These are phyloP conservation scores for Sinocyclocheilus grahami DNA, from an alignment of 2,113 vertebrate species.

Conservation along the genomic window DNA sequence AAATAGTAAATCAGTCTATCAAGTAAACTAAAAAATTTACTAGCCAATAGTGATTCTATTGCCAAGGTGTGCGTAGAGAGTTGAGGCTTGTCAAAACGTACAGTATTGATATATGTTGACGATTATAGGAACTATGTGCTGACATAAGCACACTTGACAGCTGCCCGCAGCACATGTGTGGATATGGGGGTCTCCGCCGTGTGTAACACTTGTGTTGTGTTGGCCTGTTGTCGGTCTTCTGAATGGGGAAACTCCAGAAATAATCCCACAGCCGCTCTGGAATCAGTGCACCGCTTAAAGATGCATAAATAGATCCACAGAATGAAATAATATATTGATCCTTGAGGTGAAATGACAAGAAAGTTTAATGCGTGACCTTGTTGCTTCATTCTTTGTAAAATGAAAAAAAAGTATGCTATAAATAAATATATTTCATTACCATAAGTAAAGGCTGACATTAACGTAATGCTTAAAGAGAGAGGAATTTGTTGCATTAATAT, in stretches of 20 bases:
- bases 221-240: slow-evolving; percentile 68
- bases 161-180: slow-evolving; percentile 28
- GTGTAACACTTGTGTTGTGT: slow-evolving; percentile 71
- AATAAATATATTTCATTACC: too few species aligned
- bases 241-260: slow-evolving; percentile 51
- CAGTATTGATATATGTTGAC: neutral
- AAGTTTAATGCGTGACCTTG: neutral
- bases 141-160: slow-evolving; percentile 13
- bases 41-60: too few species aligned
- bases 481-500: neutral
- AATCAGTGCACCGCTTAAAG: neutral
- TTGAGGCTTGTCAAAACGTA: neutral
- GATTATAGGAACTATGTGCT: neutral
- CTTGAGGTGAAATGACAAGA: neutral
- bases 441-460: neutral
- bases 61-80: too few species aligned
- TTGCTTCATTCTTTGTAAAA: too few species aligned
- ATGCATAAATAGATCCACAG: neutral
- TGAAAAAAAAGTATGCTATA: too few species aligned
- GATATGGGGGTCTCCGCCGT: slow-evolving; percentile 56
- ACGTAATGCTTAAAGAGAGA: neutral
- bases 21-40: too few species aligned
- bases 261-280: slow-evolving; percentile 26
- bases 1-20: too few species aligned
- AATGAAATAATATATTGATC: neutral